Percentiles rank a stretch among this genome's conserved stretches.
Conservation (phyloP, 2,113 vertebrate species). For the Agelaius phoeniceus region DNA sequence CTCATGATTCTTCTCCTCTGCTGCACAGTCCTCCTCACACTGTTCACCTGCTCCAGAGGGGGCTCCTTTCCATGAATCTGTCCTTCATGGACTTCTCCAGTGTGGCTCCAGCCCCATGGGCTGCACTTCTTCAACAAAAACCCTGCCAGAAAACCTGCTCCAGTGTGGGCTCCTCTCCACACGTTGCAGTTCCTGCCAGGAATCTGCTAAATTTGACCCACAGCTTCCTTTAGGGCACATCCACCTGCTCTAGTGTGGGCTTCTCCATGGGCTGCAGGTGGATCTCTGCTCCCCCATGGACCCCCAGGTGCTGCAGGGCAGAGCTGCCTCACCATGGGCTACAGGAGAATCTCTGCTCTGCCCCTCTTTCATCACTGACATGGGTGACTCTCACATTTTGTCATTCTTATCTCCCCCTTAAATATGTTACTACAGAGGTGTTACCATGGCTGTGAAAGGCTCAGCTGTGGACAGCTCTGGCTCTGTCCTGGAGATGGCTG, state of each 20-base stretch:
- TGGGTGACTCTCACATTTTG: neutral
- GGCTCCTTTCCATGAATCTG: neutral
- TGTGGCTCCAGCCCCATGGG: rapidly evolving
- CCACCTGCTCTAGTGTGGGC: neutral
- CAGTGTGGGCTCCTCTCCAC: neutral
- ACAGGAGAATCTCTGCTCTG: neutral
- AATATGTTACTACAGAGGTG: neutral
- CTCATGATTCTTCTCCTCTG: neutral
- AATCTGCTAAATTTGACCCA: neutral
- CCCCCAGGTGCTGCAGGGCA: neutral
- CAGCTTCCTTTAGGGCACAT: neutral
- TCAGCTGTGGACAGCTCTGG: neutral
- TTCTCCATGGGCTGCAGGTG: neutral
- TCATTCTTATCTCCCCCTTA: neutral
- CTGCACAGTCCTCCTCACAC: neutral
- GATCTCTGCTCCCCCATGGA: neutral
- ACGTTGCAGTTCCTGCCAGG: neutral
- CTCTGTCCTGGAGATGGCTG: neutral
- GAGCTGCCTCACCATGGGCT: neutral
- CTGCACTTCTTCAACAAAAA: neutral
- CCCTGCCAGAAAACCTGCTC: neutral
- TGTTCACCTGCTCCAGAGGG: rapidly evolving
- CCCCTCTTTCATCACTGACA: neutral
- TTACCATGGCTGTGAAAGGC: rapidly evolving
- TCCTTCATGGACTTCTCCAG: rapidly evolving